phyloP scores from a whole-genome alignment of 2,797 vertebrate genomes.

The Chiroxiphia lanceolata region DNA sequence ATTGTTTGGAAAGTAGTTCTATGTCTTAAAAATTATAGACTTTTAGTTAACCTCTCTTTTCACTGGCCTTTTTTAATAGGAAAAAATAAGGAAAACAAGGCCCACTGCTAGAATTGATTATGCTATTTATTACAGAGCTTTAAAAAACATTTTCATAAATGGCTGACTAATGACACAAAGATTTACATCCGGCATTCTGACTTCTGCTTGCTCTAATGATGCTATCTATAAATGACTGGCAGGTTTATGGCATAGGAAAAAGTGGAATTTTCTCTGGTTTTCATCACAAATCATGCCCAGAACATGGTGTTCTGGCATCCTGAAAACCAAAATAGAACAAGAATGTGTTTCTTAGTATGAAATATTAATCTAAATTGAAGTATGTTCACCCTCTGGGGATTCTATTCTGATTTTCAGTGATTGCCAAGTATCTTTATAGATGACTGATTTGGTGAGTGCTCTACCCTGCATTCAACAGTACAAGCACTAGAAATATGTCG shows the following conservation, averaged over 20 bases:
- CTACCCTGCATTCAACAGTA: not conserved
- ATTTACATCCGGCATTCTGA: conserved; percentile 31
- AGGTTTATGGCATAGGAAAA: conserved; percentile 35
- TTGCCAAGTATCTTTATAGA: conserved; percentile 13
- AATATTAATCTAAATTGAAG: conserved; percentile 29
- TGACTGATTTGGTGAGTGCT: conserved; percentile 12
- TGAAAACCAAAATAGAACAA: conserved; percentile 26
- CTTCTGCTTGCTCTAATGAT: conserved; percentile 7
- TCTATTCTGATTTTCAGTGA: conserved; percentile 33
- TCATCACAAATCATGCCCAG: conserved; percentile 30
- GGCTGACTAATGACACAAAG: conserved; percentile 5
- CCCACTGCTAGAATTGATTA: not conserved
- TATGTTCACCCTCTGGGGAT: not conserved
- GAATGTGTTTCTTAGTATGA: conserved; percentile 27
- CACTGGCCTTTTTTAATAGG: not conserved
- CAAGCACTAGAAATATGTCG: conserved; percentile 7
- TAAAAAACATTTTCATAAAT: conserved; percentile 4
- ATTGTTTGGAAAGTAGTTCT: conserved; percentile 24
- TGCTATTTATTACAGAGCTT: conserved; percentile 22
- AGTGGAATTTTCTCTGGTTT: conserved; percentile 37
- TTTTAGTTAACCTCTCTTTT: conserved; percentile 16
- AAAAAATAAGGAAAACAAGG: not conserved
- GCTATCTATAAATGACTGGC: conserved; percentile 57
- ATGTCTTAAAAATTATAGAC: not conserved
- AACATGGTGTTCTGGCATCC: conserved; percentile 36